These are phyloP conservation scores for Pammene aurita DNA, from an alignment of 2,888 invertebrate species.

Conservation along the genomic window DNA sequence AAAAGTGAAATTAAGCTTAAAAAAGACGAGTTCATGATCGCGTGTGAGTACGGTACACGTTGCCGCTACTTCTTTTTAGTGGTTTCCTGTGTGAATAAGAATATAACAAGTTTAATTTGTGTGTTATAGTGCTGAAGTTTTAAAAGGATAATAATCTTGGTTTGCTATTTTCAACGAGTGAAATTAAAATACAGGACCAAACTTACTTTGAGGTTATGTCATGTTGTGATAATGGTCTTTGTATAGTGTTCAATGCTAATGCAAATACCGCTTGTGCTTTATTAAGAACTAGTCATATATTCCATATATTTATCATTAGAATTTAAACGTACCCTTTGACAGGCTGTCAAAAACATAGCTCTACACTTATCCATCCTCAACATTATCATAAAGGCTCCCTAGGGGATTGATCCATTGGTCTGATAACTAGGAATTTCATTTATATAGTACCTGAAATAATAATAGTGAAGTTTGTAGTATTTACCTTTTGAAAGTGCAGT, in stretches of 20 bases:
- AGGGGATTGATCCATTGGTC: too few species aligned
- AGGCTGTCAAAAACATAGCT: too few species aligned
- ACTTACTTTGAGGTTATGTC: slow-evolving; percentile 69
- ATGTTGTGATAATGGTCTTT: slow-evolving; percentile 55
- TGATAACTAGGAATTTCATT: too few species aligned
- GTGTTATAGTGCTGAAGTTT: not conserved
- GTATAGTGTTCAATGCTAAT: not conserved
- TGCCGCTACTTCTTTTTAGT: slow-evolving; percentile 54
- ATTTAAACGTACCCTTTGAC: not conserved
- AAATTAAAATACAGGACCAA: slow-evolving; percentile 40
- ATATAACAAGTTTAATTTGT: not conserved
- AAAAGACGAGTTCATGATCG: slow-evolving; percentile 34
- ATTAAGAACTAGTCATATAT: not conserved
- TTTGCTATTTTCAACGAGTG: slow-evolving; percentile 36
- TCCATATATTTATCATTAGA: not conserved
- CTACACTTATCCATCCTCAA: too few species aligned
- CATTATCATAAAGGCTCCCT: too few species aligned
- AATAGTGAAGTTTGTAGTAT: too few species aligned
- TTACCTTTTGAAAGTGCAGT: too few species aligned
- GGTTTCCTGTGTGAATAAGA: slow-evolving; percentile 4
- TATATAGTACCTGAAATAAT: too few species aligned
- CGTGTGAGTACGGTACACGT: slow-evolving; percentile 64
- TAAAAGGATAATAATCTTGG: slow-evolving; percentile 2
- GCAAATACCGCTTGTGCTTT: not conserved
- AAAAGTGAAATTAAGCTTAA: slow-evolving; percentile 31